Conservation (phyloP, 2,113 vertebrate genomes). For the Anarhynchus alexandrinus region DNA sequence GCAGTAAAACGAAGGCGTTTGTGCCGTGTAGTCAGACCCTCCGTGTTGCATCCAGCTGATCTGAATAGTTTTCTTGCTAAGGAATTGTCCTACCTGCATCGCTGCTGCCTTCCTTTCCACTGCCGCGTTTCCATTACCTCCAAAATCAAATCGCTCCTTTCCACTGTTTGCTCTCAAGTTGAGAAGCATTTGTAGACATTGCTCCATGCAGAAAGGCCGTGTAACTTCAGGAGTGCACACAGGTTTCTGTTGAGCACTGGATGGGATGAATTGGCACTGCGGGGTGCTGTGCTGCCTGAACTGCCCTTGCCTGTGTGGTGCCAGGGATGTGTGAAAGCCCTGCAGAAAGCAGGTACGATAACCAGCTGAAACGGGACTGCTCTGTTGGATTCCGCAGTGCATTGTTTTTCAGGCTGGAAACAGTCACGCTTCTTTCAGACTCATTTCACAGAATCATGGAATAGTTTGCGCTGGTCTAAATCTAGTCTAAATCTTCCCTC, state of each 20-base stretch:
- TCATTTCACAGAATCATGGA: not conserved
- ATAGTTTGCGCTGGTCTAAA: not conserved
- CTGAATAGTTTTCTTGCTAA: not conserved
- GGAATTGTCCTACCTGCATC: not conserved
- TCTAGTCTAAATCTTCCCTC: not conserved
- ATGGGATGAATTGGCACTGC: not conserved
- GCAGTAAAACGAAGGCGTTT: not conserved
- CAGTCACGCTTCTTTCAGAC: not conserved
- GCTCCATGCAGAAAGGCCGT: not conserved
- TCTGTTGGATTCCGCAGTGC: not conserved
- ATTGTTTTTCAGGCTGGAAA: not conserved
- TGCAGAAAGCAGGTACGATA: not conserved
- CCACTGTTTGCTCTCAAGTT: not conserved
- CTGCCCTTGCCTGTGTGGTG: not conserved
- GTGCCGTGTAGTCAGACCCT: not conserved
- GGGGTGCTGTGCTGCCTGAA: not conserved
- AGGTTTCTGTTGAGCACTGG: not conserved
- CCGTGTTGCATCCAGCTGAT: not conserved
- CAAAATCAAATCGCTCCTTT: not conserved
- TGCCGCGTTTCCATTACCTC: not conserved
- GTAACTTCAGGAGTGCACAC: rapidly evolving
- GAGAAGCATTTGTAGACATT: not conserved
- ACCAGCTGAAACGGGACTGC: no score
- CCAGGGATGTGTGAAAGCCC: not conserved
- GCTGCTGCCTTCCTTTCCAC: not conserved